Conservation (phyloP, 2,797 vertebrate species). For the Erithacus rubecula region DNA sequence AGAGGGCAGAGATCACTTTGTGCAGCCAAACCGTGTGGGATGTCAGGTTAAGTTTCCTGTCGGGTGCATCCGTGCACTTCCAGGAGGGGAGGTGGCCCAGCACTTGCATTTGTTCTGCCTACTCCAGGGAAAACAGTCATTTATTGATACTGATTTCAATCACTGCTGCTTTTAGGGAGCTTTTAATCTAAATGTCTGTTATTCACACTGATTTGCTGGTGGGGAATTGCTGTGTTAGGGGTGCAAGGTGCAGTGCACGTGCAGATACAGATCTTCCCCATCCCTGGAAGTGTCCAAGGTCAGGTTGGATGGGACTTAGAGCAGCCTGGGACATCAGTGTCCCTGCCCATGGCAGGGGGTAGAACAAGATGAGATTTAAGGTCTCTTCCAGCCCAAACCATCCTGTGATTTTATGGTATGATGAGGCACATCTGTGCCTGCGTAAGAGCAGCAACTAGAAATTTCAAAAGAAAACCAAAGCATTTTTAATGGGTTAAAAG, state of each 20-base stretch:
- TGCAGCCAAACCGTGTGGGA: not conserved
- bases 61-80: not conserved
- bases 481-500: not conserved
- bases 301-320: not conserved
- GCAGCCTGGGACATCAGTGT: not conserved
- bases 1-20: conserved; percentile 39
- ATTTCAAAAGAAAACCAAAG: not conserved
- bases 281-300: not conserved
- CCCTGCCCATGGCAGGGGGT: not conserved
- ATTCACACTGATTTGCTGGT: accelerated
- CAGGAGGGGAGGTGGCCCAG: not conserved
- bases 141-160: not conserved
- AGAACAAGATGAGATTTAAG: not conserved
- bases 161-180: not conserved
- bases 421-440: not conserved
- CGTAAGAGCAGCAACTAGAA: accelerated
- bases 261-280: not conserved
- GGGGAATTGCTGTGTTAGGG: not conserved
- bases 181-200: not conserved
- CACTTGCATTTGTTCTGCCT: not conserved
- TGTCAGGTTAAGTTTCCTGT: conserved; percentile 26
- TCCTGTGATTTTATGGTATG: not conserved
- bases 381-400: not conserved
- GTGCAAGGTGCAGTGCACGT: accelerated
- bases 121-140: accelerated